phyloP scores from a whole-genome alignment of 2,888 invertebrate genomes.

The Synanthedon vespiformis region DNA sequence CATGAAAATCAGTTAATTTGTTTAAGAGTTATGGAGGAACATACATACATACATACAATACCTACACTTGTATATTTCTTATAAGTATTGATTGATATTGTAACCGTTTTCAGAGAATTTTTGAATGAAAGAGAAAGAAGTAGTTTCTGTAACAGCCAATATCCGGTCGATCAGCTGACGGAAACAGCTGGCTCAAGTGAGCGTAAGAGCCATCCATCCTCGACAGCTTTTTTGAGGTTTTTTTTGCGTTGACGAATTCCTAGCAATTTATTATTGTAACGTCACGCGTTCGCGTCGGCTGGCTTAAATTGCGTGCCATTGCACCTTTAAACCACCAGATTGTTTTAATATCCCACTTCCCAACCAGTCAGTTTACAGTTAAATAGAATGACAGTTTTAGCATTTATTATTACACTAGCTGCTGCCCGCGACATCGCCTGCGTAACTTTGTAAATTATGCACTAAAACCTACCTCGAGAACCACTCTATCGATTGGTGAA shows the following conservation, averaged over 20 bases:
- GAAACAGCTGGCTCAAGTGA: slow-evolving; percentile 61
- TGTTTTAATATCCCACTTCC: slow-evolving; percentile 1
- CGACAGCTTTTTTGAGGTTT: slow-evolving; percentile 26
- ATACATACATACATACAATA: no score
- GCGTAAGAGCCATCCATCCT: slow-evolving; percentile 40
- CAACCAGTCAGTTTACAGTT: background rate
- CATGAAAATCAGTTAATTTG: no score
- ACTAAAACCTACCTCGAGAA: no score
- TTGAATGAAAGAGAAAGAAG: slow-evolving; percentile 24
- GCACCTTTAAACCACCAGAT: slow-evolving; percentile 5
- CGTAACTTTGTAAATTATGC: no score
- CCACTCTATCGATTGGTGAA: no score
- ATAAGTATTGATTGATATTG: no score
- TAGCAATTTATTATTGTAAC: slow-evolving; percentile 26
- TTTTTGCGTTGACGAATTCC: slow-evolving; percentile 35
- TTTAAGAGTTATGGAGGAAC: no score
- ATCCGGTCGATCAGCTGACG: slow-evolving; percentile 67
- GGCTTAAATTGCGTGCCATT: slow-evolving; percentile 18
- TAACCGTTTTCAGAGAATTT: slow-evolving; percentile 11
- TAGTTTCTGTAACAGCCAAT: slow-evolving; percentile 55
- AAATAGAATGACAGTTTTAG: no score
- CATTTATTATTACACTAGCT: no score
- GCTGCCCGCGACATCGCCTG: no score
- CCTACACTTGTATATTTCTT: no score
- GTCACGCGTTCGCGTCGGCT: slow-evolving; percentile 20